Evolutionary conservation across 2,888 invertebrate species (phyloP), one percentile per base, ranked within the genome.

Genomic region (Limenitis arthemis): DNA sequence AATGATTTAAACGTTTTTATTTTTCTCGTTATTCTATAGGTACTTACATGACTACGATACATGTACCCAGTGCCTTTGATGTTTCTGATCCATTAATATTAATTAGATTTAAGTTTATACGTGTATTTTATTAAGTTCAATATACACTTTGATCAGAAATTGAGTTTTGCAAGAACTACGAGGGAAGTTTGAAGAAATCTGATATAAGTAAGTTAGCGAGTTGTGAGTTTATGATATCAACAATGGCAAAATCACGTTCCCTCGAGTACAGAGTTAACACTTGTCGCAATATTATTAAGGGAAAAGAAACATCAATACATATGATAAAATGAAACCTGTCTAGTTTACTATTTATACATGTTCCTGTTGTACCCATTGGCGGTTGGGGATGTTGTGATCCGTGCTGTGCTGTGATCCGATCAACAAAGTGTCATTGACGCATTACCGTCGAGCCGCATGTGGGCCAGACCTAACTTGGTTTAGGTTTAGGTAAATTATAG

Each of bases 1-100:
- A n/a, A n/a, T n/a, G n/a, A n/a, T n/a, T n/a, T n/a, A n/a, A n/a
- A n/a, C n/a, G n/a, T n/a, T n/a, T n/a, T n/a, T n/a, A n/a, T n/a
- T n/a, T n/a, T n/a, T n/a, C n/a, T n/a, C n/a, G n/a, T n/a, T n/a
- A n/a, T n/a, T n/a, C n/a, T n/a, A n/a, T n/a, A n/a, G n/a, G n/a
- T n/a, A n/a, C n/a, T n/a, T n/a, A n/a, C n/a, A n/a, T n/a, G 69
- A 68, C 70, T 69, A 76, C 79, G 82, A 84, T 83, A 80, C 77
- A 78, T 55, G 52, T 12, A 50, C 56, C 53, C 40, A 38, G 34
- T 32, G 44, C 43, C 40, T 53, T 49, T 49, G 43, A 40, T 44
- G 33, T 36, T 49, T 41, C 39, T 38, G 36, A 28, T 30, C 36
- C 40, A 49, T 49, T 51, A 47, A 34, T 37, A 46, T 30, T 48